Conservation (phyloP, 37 sponge, comb jelly and placozoan species). For the Halichondria panicea region DNA sequence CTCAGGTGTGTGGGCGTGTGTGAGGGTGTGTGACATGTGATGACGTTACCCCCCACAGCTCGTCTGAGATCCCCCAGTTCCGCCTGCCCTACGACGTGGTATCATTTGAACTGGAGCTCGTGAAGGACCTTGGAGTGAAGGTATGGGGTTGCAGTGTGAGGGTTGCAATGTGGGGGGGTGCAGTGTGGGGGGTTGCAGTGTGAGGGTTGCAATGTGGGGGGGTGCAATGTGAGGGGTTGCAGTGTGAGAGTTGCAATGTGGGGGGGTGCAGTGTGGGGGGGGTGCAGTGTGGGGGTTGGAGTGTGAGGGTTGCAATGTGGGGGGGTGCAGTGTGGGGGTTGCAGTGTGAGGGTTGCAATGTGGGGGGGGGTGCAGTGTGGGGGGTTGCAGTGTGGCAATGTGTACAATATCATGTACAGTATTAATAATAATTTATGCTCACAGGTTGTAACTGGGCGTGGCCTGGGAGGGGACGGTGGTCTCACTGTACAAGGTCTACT, state of each 20-base stretch:
- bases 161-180: neutral
- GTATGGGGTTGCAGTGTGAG: constrained; percentile 24
- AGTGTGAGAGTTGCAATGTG: neutral
- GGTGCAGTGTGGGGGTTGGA: neutral
- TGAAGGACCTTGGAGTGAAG: constrained; percentile 95
- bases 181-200: neutral
- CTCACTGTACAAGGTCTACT: constrained; percentile 58
- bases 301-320: neutral
- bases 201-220: neutral
- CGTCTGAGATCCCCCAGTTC: constrained; percentile 96
- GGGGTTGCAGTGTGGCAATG: neutral
- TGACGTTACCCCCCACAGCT: constrained; percentile 35
- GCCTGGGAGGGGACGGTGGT: constrained; percentile 39
- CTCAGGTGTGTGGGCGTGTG: constrained; percentile 59
- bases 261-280: no score
- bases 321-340: neutral
- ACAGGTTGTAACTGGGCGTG: constrained; percentile 66
- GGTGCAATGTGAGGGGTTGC: neutral
- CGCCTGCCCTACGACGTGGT: constrained; percentile 93
- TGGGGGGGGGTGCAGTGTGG: neutral
- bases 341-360: neutral
- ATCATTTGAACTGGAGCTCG: constrained; percentile 93
- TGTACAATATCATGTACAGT: neutral
- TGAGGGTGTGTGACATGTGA: neutral
- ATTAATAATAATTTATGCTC: neutral